phyloP scores from a whole-genome alignment of 1,140 invertebrate species.

The Trachymyrmex septentrionalis region DNA sequence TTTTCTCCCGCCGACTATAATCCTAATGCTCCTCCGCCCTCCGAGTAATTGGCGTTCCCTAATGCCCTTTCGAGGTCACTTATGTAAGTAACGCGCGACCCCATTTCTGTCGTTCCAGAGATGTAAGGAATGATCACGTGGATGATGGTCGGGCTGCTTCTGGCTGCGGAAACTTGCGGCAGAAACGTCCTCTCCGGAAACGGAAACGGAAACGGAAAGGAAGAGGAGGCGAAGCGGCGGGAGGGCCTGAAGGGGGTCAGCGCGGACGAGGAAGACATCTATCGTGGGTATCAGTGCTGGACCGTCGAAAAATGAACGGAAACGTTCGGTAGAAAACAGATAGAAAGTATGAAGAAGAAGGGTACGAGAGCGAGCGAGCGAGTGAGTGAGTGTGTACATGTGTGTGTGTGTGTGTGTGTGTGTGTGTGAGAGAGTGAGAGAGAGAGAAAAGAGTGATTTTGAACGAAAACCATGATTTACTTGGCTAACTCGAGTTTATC shows the following conservation, averaged over 20 bases:
- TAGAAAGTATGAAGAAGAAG: conserved; percentile 8
- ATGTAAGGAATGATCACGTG: conserved; percentile 87
- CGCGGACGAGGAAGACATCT: conserved; percentile 84
- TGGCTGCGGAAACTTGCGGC: conserved; percentile 86
- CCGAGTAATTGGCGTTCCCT: conserved; percentile 58
- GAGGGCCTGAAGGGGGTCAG: conserved; percentile 73
- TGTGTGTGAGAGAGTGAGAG: not conserved
- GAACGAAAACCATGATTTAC: conserved; percentile 73
- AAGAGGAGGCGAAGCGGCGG: conserved; percentile 80
- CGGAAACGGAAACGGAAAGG: conserved; percentile 83
- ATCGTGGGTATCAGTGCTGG: conserved; percentile 81
- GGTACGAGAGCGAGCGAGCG: not conserved
- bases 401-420: too few species aligned
- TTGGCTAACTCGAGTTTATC: conserved; percentile 72
- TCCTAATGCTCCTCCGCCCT: conserved; percentile 32
- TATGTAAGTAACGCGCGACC: conserved; percentile 69
- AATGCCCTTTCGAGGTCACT: conserved; percentile 40
- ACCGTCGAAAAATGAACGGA: conserved; percentile 49
- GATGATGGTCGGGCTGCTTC: conserved; percentile 86
- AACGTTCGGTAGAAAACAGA: conserved; percentile 29
- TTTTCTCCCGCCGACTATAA: not conserved
- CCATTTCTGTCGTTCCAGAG: conserved; percentile 81
- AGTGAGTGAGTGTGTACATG: too few species aligned
- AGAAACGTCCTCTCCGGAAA: conserved; percentile 84
- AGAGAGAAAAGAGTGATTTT: conserved; percentile 13